Evolutionary conservation across 2,888 invertebrate genomes (phyloP).

Genomic region (Copidosoma aretas): DNA sequence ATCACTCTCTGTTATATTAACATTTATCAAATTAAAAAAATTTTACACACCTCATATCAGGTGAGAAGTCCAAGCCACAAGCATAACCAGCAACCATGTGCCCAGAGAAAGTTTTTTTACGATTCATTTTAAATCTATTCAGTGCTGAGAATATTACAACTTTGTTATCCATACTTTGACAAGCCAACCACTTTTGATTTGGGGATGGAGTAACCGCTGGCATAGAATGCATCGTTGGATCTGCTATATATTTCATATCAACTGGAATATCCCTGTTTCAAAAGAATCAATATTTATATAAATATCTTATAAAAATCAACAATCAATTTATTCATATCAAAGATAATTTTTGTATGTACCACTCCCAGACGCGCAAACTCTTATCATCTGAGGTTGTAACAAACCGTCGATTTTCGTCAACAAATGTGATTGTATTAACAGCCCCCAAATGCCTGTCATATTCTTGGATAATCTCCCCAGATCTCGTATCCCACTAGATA

Average conservation of each 20-base stretch:
- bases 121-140: slow-evolving; percentile 96
- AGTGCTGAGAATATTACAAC: slow-evolving; percentile 96
- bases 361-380: slow-evolving; percentile 98
- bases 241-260: slow-evolving; percentile 99
- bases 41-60: slow-evolving; percentile 87
- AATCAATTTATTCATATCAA: neutral
- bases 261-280: slow-evolving; percentile 82
- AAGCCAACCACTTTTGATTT: slow-evolving; percentile 98
- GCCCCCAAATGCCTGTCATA: slow-evolving; percentile 99
- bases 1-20: neutral
- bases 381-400: slow-evolving; percentile 99
- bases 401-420: slow-evolving; percentile 96
- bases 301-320: slow-evolving; percentile 6
- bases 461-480: slow-evolving; percentile 95
- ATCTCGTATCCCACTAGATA: slow-evolving; percentile 91
- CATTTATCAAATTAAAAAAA: slow-evolving; percentile 6
- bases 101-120: slow-evolving; percentile 96
- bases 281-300: slow-evolving; percentile 8
- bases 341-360: slow-evolving; percentile 64
- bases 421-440: slow-evolving; percentile 98
- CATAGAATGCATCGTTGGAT: slow-evolving; percentile 99
- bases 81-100: slow-evolving; percentile 99
- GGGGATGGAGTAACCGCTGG: slow-evolving; percentile 94
- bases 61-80: slow-evolving; percentile 95
- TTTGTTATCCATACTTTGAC: slow-evolving; percentile 99